phyloP scores from a whole-genome alignment of 2,888 invertebrate species.

The Pseudococcus jackbeardsleyi region DNA sequence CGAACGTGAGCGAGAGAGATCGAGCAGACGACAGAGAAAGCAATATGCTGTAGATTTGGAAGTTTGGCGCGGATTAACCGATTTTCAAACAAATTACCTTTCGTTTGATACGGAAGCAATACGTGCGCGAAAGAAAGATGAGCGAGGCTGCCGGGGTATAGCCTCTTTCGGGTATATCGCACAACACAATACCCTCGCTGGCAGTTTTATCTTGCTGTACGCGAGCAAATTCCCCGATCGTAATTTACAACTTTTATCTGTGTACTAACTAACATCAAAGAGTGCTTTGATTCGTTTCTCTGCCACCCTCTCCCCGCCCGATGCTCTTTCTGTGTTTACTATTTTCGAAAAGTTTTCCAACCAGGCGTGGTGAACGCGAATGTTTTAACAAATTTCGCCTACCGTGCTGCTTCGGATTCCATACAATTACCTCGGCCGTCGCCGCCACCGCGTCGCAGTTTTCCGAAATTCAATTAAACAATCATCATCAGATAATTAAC shows the following conservation, averaged over 20 bases:
- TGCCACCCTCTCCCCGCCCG: neutral
- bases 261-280: conserved; percentile 59
- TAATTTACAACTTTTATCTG: conserved; percentile 63
- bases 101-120: conserved; percentile 32
- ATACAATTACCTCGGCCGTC: neutral
- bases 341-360: conserved; percentile 49
- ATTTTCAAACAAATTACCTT: conserved; percentile 61
- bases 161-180: neutral
- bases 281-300: conserved; percentile 53
- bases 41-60: neutral
- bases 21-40: neutral
- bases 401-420: neutral
- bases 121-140: neutral
- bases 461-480: conserved; percentile 53
- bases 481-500: conserved; percentile 63
- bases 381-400: conserved; percentile 53
- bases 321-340: conserved; percentile 5
- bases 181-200: conserved; percentile 46
- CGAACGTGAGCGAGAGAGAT: no score
- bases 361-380: conserved; percentile 46
- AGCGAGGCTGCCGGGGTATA: neutral
- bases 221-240: conserved; percentile 55
- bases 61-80: conserved; percentile 55
- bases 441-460: neutral
- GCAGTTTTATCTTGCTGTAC: conserved; percentile 51